phyloP scores from a whole-genome alignment of 2,888 invertebrate species.

The Frankliniella fusca region DNA sequence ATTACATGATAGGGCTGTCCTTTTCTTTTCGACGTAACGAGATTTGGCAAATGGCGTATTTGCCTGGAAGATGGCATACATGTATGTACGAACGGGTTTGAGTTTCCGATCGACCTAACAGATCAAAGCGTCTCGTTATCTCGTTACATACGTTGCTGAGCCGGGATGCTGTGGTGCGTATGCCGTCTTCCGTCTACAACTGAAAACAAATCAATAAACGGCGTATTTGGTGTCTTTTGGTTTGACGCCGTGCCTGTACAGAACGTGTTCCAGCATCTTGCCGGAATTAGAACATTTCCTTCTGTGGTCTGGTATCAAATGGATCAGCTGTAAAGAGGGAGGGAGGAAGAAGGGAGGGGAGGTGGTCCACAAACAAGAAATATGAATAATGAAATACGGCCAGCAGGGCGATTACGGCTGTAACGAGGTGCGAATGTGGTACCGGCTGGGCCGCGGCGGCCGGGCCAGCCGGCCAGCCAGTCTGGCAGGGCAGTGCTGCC shows the following conservation, averaged over 20 bases:
- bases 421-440: too few species aligned
- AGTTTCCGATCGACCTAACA: slow-evolving; percentile 17
- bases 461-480: too few species aligned
- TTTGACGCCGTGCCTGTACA: too few species aligned
- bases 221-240: too few species aligned
- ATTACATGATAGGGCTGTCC: slow-evolving; percentile 5
- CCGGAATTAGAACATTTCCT: too few species aligned
- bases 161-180: neutral
- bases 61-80: neutral
- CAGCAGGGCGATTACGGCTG: too few species aligned
- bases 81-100: neutral
- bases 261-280: too few species aligned
- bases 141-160: neutral
- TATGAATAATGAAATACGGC: neutral
- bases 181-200: neutral
- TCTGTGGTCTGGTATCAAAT: too few species aligned
- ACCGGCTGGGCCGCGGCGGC: too few species aligned
- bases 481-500: neutral
- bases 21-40: neutral
- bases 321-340: too few species aligned
- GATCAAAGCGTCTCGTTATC: neutral
- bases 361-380: neutral
- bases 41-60: slow-evolving; percentile 14
- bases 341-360: neutral
- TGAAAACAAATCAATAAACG: too few species aligned